phyloP scores from a whole-genome alignment of 2,797 vertebrate genomes.

The Astyanax mexicanus region DNA sequence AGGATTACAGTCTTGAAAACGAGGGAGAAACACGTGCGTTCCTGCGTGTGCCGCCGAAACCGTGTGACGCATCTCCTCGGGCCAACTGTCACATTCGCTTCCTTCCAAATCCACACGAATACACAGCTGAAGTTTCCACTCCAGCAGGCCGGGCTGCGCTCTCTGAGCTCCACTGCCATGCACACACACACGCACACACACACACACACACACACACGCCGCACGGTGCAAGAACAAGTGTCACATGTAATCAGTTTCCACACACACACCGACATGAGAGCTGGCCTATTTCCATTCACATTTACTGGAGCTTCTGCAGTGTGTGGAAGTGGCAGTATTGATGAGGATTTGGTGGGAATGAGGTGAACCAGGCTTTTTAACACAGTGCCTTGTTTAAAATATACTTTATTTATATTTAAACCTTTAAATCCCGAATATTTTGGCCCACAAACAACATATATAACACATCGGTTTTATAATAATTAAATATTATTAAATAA shows the following conservation, averaged over 20 bases:
- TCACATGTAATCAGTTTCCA: conserved; percentile 26
- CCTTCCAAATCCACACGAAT: conserved; percentile 38
- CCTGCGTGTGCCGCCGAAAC: conserved; percentile 10
- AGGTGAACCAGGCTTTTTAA: no score
- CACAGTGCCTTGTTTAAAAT: no score
- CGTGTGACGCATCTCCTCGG: conserved; percentile 49
- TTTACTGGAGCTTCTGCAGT: background rate
- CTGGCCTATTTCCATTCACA: background rate
- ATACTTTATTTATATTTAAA: no score
- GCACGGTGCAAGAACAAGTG: conserved; percentile 8
- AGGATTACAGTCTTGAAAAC: conserved; percentile 14
- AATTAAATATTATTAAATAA: no score
- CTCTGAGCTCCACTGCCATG: conserved; percentile 15
- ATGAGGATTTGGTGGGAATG: background rate
- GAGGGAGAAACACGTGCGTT: conserved; percentile 2
- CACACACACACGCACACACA: conserved; percentile 16
- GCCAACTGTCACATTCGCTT: conserved; percentile 58
- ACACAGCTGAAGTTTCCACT: conserved; percentile 53
- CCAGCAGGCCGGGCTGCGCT: conserved; percentile 32
- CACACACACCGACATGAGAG: conserved; percentile 10
- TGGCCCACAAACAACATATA: no score
- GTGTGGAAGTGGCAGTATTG: background rate
- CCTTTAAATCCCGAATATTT: no score
- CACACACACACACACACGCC: conserved; percentile 4
- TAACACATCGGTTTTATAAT: no score